These are phyloP conservation scores for Ctenomys sociabilis DNA, from an alignment of 2,113 vertebrate genomes.

Conservation along the genomic window DNA sequence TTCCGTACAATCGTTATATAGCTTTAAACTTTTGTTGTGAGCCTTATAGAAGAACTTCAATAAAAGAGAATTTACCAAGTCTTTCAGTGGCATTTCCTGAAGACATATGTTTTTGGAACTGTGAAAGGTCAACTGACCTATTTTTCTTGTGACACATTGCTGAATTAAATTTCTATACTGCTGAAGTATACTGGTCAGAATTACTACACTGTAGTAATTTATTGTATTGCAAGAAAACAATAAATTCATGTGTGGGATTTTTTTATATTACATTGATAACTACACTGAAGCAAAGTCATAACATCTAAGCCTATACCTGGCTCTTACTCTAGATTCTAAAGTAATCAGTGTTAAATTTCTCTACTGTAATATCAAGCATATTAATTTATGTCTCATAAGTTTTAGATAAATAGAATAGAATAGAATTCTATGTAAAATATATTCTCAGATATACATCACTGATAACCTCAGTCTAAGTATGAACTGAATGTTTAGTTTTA, in stretches of 20 bases:
- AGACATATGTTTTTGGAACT: not conserved
- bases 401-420: not conserved
- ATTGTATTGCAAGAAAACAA: not conserved
- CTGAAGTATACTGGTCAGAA: not conserved
- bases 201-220: not conserved
- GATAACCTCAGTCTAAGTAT: not conserved
- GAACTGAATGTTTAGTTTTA: conserved; percentile 40
- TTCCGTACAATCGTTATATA: not conserved
- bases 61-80: not conserved
- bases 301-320: not conserved
- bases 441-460: not conserved
- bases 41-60: not conserved
- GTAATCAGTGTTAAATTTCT: not conserved
- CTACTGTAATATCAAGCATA: not conserved
- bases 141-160: not conserved
- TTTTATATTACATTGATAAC: not conserved
- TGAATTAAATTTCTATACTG: not conserved
- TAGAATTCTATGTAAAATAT: not conserved
- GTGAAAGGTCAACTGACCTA: not conserved
- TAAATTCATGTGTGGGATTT: not conserved
- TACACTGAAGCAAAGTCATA: not conserved
- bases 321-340: not conserved
- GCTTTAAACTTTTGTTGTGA: not conserved
- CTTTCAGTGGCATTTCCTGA: not conserved
- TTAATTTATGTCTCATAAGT: not conserved